A percentile compares a stretch with the other conserved stretches of the same genome.
Evolutionary conservation across 2,797 vertebrate species (phyloP).

Genomic region (Columba guinea): DNA sequence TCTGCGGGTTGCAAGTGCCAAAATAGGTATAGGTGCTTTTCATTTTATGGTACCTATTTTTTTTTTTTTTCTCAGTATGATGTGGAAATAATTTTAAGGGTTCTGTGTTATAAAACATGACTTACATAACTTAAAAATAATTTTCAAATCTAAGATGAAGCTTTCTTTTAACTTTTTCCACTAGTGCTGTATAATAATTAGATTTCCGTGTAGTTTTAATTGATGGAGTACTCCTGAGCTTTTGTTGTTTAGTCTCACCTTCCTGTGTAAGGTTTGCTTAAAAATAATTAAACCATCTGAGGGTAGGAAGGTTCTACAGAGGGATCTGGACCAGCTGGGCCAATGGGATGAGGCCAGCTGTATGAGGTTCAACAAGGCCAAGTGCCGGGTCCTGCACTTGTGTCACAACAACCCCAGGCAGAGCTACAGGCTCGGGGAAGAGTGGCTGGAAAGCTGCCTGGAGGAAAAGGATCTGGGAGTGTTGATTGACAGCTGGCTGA

Average conservation of each 20-base stretch:
- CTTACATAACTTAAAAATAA: background rate
- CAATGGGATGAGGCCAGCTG: too few relatives aligned
- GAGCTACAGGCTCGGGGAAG: too few relatives aligned
- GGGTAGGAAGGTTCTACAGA: too few relatives aligned
- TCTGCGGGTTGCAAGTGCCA: too few relatives aligned
- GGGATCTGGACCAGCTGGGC: too few relatives aligned
- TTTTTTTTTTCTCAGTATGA: background rate
- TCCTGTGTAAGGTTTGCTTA: background rate
- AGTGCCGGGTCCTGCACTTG: too few relatives aligned
- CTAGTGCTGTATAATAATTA: background rate
- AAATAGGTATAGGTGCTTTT: background rate
- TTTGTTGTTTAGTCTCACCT: background rate
- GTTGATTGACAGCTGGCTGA: too few relatives aligned
- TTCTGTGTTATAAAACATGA: background rate
- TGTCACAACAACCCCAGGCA: too few relatives aligned
- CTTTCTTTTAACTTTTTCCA: background rate
- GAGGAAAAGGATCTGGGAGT: too few relatives aligned
- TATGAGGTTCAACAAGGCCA: too few relatives aligned
- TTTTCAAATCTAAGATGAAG: background rate
- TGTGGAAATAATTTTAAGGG: background rate
- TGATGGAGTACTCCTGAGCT: background rate
- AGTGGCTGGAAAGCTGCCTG: too few relatives aligned
- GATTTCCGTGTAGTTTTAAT: background rate
- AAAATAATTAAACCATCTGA: background rate
- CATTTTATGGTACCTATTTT: background rate